Evolutionary conservation across 2,113 vertebrate species (phyloP).

Genomic region (Brachypteracias leptosomus): DNA sequence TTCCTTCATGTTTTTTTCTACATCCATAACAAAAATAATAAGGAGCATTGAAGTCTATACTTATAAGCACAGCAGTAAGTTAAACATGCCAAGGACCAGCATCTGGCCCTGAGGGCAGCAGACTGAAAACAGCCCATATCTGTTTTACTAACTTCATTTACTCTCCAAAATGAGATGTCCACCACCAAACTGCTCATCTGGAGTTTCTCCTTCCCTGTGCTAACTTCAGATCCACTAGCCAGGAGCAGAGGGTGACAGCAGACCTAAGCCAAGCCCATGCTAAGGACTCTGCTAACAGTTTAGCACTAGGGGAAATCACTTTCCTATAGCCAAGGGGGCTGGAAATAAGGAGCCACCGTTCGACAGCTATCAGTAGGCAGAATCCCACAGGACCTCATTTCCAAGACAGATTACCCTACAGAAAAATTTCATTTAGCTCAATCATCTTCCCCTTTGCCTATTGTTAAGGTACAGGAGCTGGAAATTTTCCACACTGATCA

Average conservation of each 20-base stretch:
- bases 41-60: neutral
- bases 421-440: neutral
- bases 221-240: neutral
- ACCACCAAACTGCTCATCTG: neutral
- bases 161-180: neutral
- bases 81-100: neutral
- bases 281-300: neutral
- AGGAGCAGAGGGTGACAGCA: neutral
- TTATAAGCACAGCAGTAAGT: neutral
- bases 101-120: neutral
- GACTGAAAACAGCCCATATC: neutral
- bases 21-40: neutral
- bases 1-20: conserved; percentile 36
- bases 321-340: neutral
- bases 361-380: neutral
- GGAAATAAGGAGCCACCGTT: neutral
- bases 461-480: neutral
- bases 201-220: neutral
- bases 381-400: neutral
- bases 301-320: neutral
- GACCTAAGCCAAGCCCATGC: neutral
- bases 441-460: neutral
- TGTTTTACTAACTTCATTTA: neutral
- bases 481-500: neutral
- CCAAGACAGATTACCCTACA: neutral